A percentile compares a stretch with the other conserved stretches of the same genome.
Conservation (phyloP, 1,140 invertebrate genomes). For the Muscidifurax raptorellus region DNA sequence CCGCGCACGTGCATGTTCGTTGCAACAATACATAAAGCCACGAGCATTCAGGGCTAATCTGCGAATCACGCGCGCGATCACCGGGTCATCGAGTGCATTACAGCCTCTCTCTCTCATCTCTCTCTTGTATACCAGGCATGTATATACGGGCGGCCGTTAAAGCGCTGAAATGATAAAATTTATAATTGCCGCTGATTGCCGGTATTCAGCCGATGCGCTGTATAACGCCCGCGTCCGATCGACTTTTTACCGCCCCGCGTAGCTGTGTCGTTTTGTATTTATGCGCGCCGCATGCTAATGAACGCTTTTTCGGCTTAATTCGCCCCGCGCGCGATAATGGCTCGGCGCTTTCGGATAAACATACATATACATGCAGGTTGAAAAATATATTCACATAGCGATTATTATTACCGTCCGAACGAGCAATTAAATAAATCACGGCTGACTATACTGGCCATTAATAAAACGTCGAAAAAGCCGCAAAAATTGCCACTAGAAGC, state of each 20-base stretch:
- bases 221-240: conserved; percentile 5
- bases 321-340: conserved; percentile 8
- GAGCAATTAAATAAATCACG: too few species aligned
- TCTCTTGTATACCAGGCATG: neutral
- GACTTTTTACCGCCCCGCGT: conserved; percentile 51
- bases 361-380: neutral
- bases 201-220: conserved; percentile 34
- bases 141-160: neutral
- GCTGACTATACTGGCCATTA: neutral
- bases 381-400: neutral
- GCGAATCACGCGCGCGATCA: neutral
- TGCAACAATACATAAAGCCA: neutral
- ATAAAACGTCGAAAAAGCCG: neutral
- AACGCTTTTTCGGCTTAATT: conserved; percentile 51
- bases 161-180: conserved; percentile 54
- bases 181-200: conserved; percentile 58
- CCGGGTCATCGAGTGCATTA: conserved; percentile 27
- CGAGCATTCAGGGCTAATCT: neutral
- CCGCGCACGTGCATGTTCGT: too few species aligned
- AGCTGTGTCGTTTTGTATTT: conserved; percentile 44
- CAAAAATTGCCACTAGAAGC: conserved; percentile 3
- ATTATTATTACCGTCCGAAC: neutral
- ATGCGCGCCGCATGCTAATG: conserved; percentile 55
- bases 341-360: neutral
- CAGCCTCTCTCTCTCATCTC: neutral